Conservation (phyloP, 2,113 vertebrate species). For the Tonatia bakeri region DNA sequence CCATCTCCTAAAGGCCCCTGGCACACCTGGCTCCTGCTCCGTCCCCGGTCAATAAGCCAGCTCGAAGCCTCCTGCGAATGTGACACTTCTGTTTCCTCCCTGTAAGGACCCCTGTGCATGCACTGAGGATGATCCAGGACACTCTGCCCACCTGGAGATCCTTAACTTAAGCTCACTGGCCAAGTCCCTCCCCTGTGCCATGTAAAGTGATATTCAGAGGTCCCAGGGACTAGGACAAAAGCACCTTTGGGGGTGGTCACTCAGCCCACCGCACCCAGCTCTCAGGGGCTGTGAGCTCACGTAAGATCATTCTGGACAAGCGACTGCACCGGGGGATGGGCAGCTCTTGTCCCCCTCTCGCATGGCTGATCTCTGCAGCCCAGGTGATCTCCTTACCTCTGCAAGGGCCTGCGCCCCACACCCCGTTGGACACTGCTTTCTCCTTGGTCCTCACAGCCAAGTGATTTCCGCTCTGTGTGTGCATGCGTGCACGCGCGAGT, state of each 20-base stretch:
- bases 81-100: background rate
- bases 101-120: background rate
- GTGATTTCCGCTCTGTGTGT: background rate
- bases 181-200: background rate
- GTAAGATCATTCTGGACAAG: rapidly evolving
- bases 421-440: rapidly evolving
- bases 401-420: rapidly evolving
- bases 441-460: background rate
- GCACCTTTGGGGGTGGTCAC: background rate
- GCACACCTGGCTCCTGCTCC: background rate
- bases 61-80: background rate
- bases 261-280: too few relatives aligned
- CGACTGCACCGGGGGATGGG: background rate
- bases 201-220: background rate
- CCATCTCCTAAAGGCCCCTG: background rate
- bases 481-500: background rate
- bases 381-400: background rate
- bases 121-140: background rate
- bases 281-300: background rate
- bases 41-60: background rate
- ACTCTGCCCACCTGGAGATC: background rate
- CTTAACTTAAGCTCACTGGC: background rate
- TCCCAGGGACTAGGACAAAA: background rate
- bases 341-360: background rate
- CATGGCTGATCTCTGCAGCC: background rate